Percentiles rank a stretch among this genome's conserved stretches.
Conservation (phyloP, 2,888 invertebrate species). For the Archips xylosteana region DNA sequence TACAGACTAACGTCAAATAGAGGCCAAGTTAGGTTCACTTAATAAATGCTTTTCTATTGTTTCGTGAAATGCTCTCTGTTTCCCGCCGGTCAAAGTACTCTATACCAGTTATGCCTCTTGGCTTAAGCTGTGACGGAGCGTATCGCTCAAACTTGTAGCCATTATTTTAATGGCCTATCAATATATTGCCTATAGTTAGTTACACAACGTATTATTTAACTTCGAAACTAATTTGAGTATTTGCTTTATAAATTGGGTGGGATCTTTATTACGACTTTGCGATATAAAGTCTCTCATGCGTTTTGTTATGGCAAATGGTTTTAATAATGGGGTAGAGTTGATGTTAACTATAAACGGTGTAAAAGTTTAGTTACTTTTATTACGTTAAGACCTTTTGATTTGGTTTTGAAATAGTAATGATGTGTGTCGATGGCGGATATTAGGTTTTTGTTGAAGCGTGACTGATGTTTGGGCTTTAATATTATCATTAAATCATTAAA, state of each 20-base stretch:
- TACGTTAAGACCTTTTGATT: conserved; percentile 17
- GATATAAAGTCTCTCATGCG: conserved; percentile 59
- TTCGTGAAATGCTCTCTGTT: conserved; percentile 10
- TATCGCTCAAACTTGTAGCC: conserved; percentile 69
- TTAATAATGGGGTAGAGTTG: conserved; percentile 42
- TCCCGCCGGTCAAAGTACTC: conserved; percentile 1
- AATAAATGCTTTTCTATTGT: background rate
- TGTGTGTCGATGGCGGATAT: conserved; percentile 41
- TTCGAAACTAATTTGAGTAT: conserved; percentile 79
- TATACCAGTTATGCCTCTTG: conserved; percentile 61
- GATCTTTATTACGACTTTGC: conserved; percentile 74
- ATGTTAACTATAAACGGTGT: background rate
- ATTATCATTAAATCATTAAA: conserved; percentile 41
- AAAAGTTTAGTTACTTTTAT: background rate
- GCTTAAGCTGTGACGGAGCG: conserved; percentile 63
- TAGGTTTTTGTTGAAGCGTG: conserved; percentile 39
- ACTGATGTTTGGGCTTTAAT: conserved; percentile 38
- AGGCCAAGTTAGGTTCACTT: conserved; percentile 2
- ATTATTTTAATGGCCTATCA: conserved; percentile 80
- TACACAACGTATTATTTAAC: conserved; percentile 71
- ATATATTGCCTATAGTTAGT: conserved; percentile 69
- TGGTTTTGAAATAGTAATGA: conserved; percentile 18
- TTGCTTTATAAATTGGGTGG: conserved; percentile 77
- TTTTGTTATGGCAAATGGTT: conserved; percentile 51
- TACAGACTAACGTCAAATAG: conserved; percentile 1